Evolutionary conservation across 2,888 invertebrate genomes (phyloP), one percentile per base, ranked within the genome.

Genomic region (Lithophane socia): DNA sequence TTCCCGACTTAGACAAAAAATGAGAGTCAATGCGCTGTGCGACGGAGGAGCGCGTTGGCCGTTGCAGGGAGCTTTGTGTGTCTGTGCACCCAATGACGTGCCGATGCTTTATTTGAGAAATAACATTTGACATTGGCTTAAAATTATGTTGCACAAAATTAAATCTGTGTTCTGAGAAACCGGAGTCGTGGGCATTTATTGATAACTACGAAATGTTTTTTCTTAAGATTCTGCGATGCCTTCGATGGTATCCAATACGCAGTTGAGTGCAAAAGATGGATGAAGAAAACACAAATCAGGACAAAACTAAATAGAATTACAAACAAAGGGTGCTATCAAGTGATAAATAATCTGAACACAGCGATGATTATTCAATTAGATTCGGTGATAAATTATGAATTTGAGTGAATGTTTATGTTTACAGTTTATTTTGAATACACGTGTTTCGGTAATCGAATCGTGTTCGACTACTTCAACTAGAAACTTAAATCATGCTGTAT

Each of bases 21-120:
- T 73, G 73, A 83, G 89, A 92, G 93, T 94, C 94, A 94, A 93
- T 80, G 93, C 88, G 89, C 93, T 87, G 87, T 78, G 54, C 42
- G 71, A 69, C 58, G 66, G 77, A 75, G 81, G 77, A 83, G 79
- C 80, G 77, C 78, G 80, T 77, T 72, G 54, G 29, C 24, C 72
- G 29, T 18, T 81, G 85, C 84, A 90, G 79, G 87, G 68, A 84
- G 79, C 85, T 88, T 86, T 83, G 83, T 83, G 83, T 86, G 75
- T 75, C 77, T 79, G 80, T 87, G 81, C 83, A 82, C 71, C 74
- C 86, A 85, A 85, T 85, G 83, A 83, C 84, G 83, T 44, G 77
- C n/a, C 44, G 16, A 10, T 47, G 12, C 65, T 85, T 81, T 78
- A 83, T 85, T 74, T 74, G 78, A 76, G 70, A 67, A 81, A 83